Base-by-base conservation (phyloP, 2,888 invertebrate genomes). In the Nemurella pictetii region DNA sequence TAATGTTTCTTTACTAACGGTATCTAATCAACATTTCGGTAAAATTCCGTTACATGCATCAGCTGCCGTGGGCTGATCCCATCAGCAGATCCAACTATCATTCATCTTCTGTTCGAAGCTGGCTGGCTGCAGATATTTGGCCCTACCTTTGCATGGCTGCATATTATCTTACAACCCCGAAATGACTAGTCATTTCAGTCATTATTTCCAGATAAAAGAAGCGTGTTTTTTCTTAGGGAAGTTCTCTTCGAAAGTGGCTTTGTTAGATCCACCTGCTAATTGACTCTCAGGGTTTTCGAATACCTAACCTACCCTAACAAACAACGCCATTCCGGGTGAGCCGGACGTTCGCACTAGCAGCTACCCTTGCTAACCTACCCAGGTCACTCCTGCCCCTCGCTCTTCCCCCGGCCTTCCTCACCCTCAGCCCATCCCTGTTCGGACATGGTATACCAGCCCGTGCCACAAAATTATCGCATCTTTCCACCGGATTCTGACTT, bases 111-210 rank as follows among this genome's bases (percentile, higher is more conserved):
- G 5, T 80, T 30, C 30, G 32, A 12, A 29, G 75, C 75, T n/a
- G n/a, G n/a, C n/a, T n/a, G n/a, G n/a, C n/a, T 77, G 32, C 29
- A 29, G 80, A 75, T 55, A 55, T 20, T 55, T 20, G 20, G 28
- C 32, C 32, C 28, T 20, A 28, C n/a, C 80, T 80, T 80, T 72
- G 26, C 83, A 85, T 78, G 32, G 36, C 85, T 77, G 82, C 32
- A n/a, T 77, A 30, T n/a, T n/a, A n/a, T 20, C 36, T 78, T 35
- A 20, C 83, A 83, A 32, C 85, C 85, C 85, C 25, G 75, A 85
- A 85, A 85, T 85, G 85, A 83, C 85, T 83, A 85, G 85, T 85
- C 83, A 85, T 85, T 85, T 85, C 27, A 78, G 83, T 83, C 85
- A 83, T 85, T 85, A 85, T 85, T 85, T 85, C 83, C 83, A 85